These are phyloP conservation scores for Eupleurogrammus muticus DNA, from an alignment of 2,797 vertebrate genomes.

Conservation along the genomic window DNA sequence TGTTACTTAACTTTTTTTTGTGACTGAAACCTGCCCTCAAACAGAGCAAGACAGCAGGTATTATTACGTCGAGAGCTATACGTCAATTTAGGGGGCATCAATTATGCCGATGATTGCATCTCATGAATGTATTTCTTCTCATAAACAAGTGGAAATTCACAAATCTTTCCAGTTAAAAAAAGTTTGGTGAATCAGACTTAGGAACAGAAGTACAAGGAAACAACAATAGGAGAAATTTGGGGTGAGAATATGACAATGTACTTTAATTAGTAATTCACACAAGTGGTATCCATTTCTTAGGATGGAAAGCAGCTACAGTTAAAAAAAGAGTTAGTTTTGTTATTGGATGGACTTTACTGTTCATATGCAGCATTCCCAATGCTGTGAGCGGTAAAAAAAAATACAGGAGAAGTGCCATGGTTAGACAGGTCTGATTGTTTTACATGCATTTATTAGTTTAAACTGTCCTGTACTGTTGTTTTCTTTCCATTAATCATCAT, in stretches of 20 bases:
- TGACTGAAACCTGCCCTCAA: neutral
- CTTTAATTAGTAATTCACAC: neutral
- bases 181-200: neutral
- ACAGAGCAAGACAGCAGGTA: no score
- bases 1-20: neutral
- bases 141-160: neutral
- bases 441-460: no score
- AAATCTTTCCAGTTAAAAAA: no score
- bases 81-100: neutral
- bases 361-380: no score
- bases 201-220: neutral
- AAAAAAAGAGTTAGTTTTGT: neutral
- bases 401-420: neutral
- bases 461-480: no score
- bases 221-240: neutral
- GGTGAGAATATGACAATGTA: neutral
- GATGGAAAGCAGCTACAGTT: neutral
- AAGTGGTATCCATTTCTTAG: neutral
- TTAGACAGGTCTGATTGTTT: constrained; percentile 1
- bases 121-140: neutral
- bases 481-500: constrained; percentile 16
- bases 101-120: neutral
- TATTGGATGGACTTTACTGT: neutral
- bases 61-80: neutral
- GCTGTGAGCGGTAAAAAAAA: neutral